phyloP scores from a whole-genome alignment of 2,888 invertebrate species.

The Lithophane socia region DNA sequence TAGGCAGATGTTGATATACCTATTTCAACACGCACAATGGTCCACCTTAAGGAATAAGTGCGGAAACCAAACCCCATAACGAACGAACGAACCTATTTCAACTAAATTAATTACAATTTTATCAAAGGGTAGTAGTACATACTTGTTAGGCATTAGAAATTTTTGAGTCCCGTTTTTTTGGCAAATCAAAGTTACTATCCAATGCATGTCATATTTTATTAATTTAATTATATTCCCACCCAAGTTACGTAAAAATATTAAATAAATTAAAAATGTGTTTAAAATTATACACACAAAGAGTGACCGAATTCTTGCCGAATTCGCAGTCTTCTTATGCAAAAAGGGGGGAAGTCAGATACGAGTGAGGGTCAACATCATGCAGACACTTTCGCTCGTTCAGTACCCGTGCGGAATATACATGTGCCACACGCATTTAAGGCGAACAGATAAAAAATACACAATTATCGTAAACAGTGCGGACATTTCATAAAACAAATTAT shows the following conservation, averaged over 20 bases:
- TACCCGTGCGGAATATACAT: slow-evolving; percentile 76
- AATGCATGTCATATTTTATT: neutral
- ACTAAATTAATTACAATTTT: too few relatives aligned
- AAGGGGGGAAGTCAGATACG: slow-evolving; percentile 71
- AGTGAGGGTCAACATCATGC: slow-evolving; percentile 75
- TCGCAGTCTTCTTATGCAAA: slow-evolving; percentile 63
- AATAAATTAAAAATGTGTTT: neutral
- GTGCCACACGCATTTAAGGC: slow-evolving; percentile 73
- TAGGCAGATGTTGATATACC: too few relatives aligned
- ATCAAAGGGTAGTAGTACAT: too few relatives aligned
- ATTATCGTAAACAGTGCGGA: slow-evolving; percentile 22
- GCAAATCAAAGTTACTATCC: neutral
- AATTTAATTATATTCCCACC: too few relatives aligned
- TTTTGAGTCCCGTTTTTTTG: neutral
- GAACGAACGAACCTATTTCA: too few relatives aligned
- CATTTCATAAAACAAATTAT: neutral
- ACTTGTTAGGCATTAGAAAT: too few relatives aligned
- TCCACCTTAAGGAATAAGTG: too few relatives aligned
- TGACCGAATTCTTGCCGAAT: slow-evolving; percentile 59
- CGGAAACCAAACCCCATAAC: too few relatives aligned
- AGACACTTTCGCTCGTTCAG: slow-evolving; percentile 85
- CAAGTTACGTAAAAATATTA: neutral
- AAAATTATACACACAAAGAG: slow-evolving; percentile 10
- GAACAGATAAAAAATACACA: slow-evolving; percentile 28
- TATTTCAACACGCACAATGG: too few relatives aligned